A percentile compares a stretch with the other conserved stretches of the same genome.
phyloP scores from a whole-genome alignment of 2,113 vertebrate species.

The Micronycteris hirsuta region DNA sequence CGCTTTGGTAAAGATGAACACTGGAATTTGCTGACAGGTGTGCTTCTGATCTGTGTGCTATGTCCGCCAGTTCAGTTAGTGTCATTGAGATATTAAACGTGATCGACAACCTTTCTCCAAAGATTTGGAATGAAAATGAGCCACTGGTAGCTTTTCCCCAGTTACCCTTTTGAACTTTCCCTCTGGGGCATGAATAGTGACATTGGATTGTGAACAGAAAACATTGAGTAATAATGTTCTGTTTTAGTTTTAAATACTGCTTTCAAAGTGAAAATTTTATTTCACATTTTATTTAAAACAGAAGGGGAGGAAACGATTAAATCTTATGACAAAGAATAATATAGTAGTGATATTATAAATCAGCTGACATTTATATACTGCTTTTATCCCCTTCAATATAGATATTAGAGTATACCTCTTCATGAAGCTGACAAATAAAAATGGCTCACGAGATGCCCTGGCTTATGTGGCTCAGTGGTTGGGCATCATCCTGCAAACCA shows the following conservation, averaged over 20 bases:
- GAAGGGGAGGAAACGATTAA: not conserved
- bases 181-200: not conserved
- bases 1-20: not conserved
- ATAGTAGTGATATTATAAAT: not conserved
- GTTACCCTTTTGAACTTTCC: slow-evolving; percentile 20
- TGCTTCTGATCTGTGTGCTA: not conserved
- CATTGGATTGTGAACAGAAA: not conserved
- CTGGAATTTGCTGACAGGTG: not conserved
- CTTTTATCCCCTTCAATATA: not conserved
- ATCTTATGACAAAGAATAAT: not conserved
- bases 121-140: slow-evolving; percentile 2
- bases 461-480: too few species aligned
- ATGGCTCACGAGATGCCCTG: not conserved
- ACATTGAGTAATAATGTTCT: not conserved
- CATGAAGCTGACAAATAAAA: not conserved
- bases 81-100: slow-evolving; percentile 30
- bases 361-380: not conserved
- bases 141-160: not conserved
- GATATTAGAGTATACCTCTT: not conserved
- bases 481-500: too few species aligned
- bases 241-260: slow-evolving; percentile 5
- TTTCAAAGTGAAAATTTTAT: slow-evolving; percentile 25
- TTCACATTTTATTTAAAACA: slow-evolving; percentile 27
- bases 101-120: not conserved
- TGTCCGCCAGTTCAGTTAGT: not conserved